Conservation (phyloP, 2,888 invertebrate genomes). For the Morinoia aosen region DNA sequence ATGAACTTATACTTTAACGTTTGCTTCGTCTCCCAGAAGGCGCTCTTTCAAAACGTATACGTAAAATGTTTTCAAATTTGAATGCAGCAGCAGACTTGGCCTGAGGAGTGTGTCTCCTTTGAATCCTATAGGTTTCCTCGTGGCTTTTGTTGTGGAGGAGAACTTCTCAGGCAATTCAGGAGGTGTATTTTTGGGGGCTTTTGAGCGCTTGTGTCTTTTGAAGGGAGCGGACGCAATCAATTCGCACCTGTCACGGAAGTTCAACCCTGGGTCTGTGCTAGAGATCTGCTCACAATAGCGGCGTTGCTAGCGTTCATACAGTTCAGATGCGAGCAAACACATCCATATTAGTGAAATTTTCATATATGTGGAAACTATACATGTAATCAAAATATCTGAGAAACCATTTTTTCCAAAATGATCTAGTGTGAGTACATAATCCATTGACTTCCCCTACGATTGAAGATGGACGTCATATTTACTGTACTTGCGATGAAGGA, state of each 20-base stretch:
- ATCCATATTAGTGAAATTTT: too few relatives aligned
- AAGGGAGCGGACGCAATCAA: conserved; percentile 1
- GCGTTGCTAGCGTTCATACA: neutral
- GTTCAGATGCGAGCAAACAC: too few relatives aligned
- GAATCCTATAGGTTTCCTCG: neutral
- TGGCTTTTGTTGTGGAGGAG: neutral
- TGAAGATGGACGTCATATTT: too few relatives aligned
- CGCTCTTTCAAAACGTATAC: neutral
- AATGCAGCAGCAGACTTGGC: neutral
- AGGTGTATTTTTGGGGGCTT: neutral
- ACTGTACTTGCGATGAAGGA: too few relatives aligned
- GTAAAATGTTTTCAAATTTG: neutral
- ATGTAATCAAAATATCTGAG: too few relatives aligned
- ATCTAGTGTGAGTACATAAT: too few relatives aligned
- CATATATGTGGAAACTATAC: too few relatives aligned
- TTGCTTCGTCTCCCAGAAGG: neutral
- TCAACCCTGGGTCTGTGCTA: neutral
- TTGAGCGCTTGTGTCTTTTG: neutral
- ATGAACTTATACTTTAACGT: neutral
- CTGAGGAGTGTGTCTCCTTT: neutral
- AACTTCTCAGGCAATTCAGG: neutral
- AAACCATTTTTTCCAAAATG: too few relatives aligned
- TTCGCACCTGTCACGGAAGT: neutral
- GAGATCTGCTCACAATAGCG: neutral
- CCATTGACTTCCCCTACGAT: too few relatives aligned